Conservation (phyloP, 2,113 vertebrate genomes). For the Oncorhynchus keta region DNA sequence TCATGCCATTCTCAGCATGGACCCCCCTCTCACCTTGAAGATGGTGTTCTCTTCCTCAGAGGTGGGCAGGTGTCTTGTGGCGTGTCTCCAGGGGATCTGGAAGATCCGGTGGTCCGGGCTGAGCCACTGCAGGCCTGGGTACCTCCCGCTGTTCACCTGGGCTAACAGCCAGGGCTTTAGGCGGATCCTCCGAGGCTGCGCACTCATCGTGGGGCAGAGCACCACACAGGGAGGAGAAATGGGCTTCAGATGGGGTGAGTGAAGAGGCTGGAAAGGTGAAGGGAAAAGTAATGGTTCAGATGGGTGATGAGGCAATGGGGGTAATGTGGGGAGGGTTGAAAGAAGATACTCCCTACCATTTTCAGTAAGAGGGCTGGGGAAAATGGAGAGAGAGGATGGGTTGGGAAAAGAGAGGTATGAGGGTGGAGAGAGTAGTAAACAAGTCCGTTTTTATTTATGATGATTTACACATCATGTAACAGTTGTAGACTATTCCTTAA, state of each 20-base stretch:
- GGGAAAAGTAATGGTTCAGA: background rate
- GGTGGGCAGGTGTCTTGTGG: conserved; percentile 78
- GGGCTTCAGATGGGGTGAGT: background rate
- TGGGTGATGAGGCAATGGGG: background rate
- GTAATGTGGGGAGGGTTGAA: background rate
- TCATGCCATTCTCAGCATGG: no score
- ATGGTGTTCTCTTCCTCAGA: conserved; percentile 86
- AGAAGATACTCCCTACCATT: background rate
- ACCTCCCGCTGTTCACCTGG: conserved; percentile 85
- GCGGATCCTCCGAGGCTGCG: conserved; percentile 80
- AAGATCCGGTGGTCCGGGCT: conserved; percentile 76
- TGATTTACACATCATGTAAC: background rate
- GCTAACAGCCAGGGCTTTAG: conserved; percentile 90
- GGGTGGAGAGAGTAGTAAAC: background rate
- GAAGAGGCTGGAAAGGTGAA: background rate
- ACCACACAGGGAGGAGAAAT: background rate
- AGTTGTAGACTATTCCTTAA: no score
- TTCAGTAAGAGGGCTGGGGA: background rate
- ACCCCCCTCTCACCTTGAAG: conserved; percentile 78
- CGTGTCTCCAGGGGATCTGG: conserved; percentile 90
- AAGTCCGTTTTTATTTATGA: background rate
- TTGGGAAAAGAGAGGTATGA: background rate
- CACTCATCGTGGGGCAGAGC: conserved; percentile 68
- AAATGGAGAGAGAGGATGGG: background rate
- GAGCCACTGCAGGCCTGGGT: conserved; percentile 85